Percentiles rank a stretch among this genome's conserved stretches.
Evolutionary conservation across 2,797 vertebrate genomes (phyloP).

Genomic region (Coranthus polyacanthus): DNA sequence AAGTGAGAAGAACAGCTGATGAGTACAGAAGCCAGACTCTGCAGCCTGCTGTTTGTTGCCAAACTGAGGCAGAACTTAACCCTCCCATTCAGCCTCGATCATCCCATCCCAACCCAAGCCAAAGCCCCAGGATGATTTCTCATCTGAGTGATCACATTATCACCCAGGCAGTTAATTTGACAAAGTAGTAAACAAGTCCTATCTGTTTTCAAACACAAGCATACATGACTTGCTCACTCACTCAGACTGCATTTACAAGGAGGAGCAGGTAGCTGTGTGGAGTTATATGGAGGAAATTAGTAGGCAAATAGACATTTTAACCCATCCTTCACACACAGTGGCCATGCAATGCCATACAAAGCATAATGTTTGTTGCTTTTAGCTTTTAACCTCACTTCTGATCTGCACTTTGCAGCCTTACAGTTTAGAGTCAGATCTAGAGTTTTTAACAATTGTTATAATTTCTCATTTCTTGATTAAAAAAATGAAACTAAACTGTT

Average conservation of each 20-base stretch:
- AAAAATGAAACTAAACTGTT: constrained; percentile 9
- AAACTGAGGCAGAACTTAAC: constrained; percentile 28
- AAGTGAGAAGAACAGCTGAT: constrained; percentile 47
- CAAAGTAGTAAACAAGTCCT: background rate
- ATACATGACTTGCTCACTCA: constrained; percentile 13
- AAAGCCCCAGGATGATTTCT: constrained; percentile 51
- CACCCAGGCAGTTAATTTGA: constrained; percentile 3
- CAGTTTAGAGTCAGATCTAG: constrained; percentile 4
- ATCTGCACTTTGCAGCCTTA: constrained; percentile 21
- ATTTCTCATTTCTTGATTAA: background rate
- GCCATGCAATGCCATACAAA: constrained; percentile 73
- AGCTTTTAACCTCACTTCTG: constrained; percentile 10
- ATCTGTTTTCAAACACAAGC: constrained; percentile 6
- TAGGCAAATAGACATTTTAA: constrained; percentile 39
- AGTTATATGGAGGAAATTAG: constrained; percentile 46
- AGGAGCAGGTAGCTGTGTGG: constrained; percentile 19
- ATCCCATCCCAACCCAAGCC: constrained; percentile 56
- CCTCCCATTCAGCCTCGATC: constrained; percentile 25
- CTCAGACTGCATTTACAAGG: constrained; percentile 7
- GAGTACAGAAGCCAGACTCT: constrained; percentile 51
- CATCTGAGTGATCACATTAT: constrained; percentile 16
- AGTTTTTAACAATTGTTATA: background rate
- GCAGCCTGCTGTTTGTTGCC: constrained; percentile 45
- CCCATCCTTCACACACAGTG: constrained; percentile 35
- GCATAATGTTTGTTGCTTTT: constrained; percentile 34